Base-by-base conservation (phyloP, 2,888 invertebrate species). In the Eupithecia exiguata region DNA sequence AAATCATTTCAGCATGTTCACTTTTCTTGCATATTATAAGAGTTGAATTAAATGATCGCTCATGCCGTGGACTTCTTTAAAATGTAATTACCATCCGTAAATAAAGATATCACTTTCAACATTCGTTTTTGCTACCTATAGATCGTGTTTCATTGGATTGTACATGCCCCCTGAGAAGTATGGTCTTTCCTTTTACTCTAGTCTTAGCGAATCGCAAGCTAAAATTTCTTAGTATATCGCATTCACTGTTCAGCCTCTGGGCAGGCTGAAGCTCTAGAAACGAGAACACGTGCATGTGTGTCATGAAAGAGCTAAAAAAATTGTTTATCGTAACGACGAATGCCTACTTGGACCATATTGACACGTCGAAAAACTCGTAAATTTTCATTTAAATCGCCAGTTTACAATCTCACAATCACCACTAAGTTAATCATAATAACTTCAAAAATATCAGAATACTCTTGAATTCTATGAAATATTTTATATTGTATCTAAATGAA, bases 41-140 rank as follows among this genome's bases (percentile, higher is more conserved):
- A 18, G 36, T 16, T 63, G 35, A 6, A 36, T 18, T 16, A 63
- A 35, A 10, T 18, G 3, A 63, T n/a, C 21, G 38, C 21, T 66
- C 40, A 6, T 66, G 40, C 10, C 7, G 62, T 65, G 61, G n/a
- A 49, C 38, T 61, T 30, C 6, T 49, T 43, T 14, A 62, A 30
- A 61, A 61, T 43, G 21, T 4, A 30, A n/a, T n/a, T n/a, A 36
- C 10, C 65, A 58, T 36, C 66, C 18, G 66, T 58, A 58, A 36
- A 36, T 58, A 38, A 58, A 70, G 40, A 12, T 68, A 72, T 69
- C 70, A 68, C 68, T 62, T 70, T 68, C 40, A 43, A 58, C 10
- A 40, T 46, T 16, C 69, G 72, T 69, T 72, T 72, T 68, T 53
- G 38, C 25, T 6, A 63, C 35, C n/a, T 12, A n/a, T n/a, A n/a